A percentile compares a stretch with the other conserved stretches of the same genome.
phyloP scores from a whole-genome alignment of 2,888 invertebrate species.

The Xanthia icteritia region DNA sequence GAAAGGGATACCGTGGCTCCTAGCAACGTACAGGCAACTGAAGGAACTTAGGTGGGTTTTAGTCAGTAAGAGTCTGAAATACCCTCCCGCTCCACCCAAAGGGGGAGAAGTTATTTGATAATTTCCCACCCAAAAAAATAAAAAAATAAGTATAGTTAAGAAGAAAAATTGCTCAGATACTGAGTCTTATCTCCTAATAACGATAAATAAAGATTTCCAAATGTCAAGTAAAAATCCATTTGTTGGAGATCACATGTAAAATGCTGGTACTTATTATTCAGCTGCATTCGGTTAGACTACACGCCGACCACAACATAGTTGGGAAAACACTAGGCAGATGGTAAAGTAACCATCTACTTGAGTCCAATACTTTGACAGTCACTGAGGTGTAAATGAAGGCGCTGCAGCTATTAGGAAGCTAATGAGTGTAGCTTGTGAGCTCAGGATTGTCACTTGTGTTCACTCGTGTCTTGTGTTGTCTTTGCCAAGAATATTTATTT shows the following conservation, averaged over 20 bases:
- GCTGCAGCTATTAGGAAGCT: slow-evolving; percentile 62
- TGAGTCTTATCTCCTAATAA: not conserved
- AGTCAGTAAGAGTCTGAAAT: no score
- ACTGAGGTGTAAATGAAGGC: slow-evolving; percentile 40
- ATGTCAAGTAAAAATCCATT: no score
- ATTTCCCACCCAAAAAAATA: no score
- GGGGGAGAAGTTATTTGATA: no score
- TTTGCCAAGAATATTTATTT: not conserved
- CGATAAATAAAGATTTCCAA: not conserved
- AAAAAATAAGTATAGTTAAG: no score
- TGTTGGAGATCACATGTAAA: not conserved
- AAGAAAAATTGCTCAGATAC: not conserved
- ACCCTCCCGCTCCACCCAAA: no score
- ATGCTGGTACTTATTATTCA: not conserved
- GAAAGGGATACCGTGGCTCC: no score
- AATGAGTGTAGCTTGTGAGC: slow-evolving; percentile 59
- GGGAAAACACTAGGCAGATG: not conserved
- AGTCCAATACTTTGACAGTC: slow-evolving; percentile 41
- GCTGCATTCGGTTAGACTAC: not conserved
- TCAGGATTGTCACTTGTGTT: slow-evolving; percentile 45
- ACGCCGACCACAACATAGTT: not conserved
- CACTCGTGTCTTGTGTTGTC: not conserved
- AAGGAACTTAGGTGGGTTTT: no score
- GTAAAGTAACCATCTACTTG: not conserved
- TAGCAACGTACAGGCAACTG: no score